These are phyloP conservation scores for Apamea epomidion DNA, from an alignment of 2,888 invertebrate genomes.

Conservation along the genomic window DNA sequence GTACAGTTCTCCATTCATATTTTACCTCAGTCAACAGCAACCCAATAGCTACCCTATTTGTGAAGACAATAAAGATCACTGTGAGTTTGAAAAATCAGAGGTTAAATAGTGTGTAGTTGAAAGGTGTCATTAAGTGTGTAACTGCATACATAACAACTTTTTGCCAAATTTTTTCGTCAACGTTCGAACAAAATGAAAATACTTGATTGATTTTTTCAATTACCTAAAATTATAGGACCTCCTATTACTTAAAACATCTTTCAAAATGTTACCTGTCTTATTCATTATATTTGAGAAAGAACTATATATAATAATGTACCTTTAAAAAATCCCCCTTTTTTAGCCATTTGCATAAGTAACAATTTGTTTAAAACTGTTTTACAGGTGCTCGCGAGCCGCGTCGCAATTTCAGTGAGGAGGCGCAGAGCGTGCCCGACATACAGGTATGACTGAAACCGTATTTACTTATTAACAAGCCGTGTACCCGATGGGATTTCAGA, in stretches of 20 bases:
- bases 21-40: neutral
- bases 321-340: neutral
- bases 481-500: too few relatives aligned
- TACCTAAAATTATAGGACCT: too few relatives aligned
- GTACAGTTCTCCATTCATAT: neutral
- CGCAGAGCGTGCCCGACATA: slow-evolving; percentile 95
- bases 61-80: neutral
- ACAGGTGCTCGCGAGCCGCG: slow-evolving; percentile 92
- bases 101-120: too few relatives aligned
- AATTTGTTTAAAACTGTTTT: slow-evolving; percentile 42
- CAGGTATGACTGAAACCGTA: slow-evolving; percentile 91
- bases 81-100: neutral
- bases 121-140: neutral
- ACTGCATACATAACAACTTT: neutral
- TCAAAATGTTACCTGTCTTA: neutral
- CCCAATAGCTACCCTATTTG: neutral
- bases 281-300: neutral
- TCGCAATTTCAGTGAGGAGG: slow-evolving; percentile 97
- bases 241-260: neutral
- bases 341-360: neutral
- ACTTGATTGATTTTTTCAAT: too few relatives aligned
- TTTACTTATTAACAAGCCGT: neutral
- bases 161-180: neutral
- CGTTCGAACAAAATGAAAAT: neutral
- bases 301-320: neutral